Percentiles rank a stretch among this genome's conserved stretches.
Conservation (phyloP, 2,888 invertebrate species). For the Dasysyrphus tricinctus region DNA sequence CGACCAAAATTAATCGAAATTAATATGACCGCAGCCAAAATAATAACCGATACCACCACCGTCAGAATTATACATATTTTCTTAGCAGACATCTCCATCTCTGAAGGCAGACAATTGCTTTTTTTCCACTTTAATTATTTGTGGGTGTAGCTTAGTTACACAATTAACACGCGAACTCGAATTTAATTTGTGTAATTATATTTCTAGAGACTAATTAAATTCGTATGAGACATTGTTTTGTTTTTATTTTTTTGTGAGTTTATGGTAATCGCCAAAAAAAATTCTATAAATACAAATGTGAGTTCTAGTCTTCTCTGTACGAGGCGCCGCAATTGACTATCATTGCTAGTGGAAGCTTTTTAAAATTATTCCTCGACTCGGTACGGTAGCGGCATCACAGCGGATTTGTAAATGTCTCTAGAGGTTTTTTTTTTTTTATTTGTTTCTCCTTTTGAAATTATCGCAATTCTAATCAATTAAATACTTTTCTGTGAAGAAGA, state of each 20-base stretch:
- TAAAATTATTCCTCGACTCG: slow-evolving; percentile 17
- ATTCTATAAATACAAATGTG: neutral
- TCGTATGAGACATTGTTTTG: slow-evolving; percentile 19
- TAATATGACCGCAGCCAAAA: slow-evolving; percentile 17
- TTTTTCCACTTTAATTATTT: neutral
- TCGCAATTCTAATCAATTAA: slow-evolving; percentile 53
- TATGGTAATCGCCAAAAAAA: neutral
- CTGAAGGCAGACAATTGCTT: neutral
- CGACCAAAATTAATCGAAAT: slow-evolving; percentile 33
- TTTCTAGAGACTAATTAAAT: slow-evolving; percentile 32
- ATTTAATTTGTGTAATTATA: slow-evolving; percentile 17
- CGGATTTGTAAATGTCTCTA: slow-evolving; percentile 19
- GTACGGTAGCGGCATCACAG: neutral
- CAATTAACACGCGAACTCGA: slow-evolving; percentile 7
- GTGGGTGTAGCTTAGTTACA: neutral
- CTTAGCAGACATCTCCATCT: neutral
- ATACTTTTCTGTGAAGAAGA: slow-evolving; percentile 30
- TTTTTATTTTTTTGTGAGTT: neutral
- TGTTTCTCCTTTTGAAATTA: slow-evolving; percentile 21
- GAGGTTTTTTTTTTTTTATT: neutral
- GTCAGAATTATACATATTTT: slow-evolving; percentile 32
- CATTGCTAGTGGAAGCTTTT: slow-evolving; percentile 27
- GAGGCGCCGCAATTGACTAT: slow-evolving; percentile 52
- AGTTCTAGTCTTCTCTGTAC: slow-evolving; percentile 38
- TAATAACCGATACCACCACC: neutral